Evolutionary conservation across 2,797 vertebrate genomes (phyloP).

Genomic region (Lophius americanus): DNA sequence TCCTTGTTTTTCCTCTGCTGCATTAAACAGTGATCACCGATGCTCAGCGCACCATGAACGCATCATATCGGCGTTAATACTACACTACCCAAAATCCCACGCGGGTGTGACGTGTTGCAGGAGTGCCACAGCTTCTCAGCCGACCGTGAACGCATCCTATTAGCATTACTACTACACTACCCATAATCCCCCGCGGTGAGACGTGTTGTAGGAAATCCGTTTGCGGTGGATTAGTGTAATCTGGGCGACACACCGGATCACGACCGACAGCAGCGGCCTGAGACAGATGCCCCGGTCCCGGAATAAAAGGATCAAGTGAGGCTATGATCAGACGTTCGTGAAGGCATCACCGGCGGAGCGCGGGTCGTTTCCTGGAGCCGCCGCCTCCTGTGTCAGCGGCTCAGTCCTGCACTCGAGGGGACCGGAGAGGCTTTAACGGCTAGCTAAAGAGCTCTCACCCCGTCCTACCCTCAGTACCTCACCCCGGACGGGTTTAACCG

Average conservation of each 20-base stretch:
- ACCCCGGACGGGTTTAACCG: constrained; percentile 30
- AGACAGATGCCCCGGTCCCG: constrained; percentile 51
- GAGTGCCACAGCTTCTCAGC: constrained; percentile 70
- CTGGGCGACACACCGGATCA: constrained; percentile 76
- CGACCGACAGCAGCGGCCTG: constrained; percentile 61
- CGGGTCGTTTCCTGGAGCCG: constrained; percentile 67
- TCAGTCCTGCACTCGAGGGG: constrained; percentile 50
- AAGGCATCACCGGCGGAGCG: constrained; percentile 46
- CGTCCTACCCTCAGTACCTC: constrained; percentile 27
- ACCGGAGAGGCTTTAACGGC: constrained; percentile 36
- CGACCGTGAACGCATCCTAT: constrained; percentile 16
- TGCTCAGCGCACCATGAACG: constrained; percentile 12
- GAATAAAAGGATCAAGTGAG: constrained; percentile 49
- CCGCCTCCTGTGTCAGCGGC: constrained; percentile 63
- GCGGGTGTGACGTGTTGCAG: constrained; percentile 79
- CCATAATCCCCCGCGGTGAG: constrained; percentile 71
- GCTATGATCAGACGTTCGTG: constrained; percentile 63
- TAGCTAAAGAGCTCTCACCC: constrained; percentile 46
- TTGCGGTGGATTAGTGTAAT: constrained; percentile 85
- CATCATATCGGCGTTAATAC: constrained; percentile 42
- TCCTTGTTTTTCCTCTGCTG: too few relatives aligned
- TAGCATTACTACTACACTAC: constrained; percentile 74
- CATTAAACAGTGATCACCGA: not conserved
- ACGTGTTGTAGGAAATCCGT: constrained; percentile 85
- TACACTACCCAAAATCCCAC: constrained; percentile 79